A percentile compares a stretch with the other conserved stretches of the same genome.
phyloP scores from a whole-genome alignment of 37 sponge, comb jelly and placozoan genomes.

The Chondrosia reniformis region DNA sequence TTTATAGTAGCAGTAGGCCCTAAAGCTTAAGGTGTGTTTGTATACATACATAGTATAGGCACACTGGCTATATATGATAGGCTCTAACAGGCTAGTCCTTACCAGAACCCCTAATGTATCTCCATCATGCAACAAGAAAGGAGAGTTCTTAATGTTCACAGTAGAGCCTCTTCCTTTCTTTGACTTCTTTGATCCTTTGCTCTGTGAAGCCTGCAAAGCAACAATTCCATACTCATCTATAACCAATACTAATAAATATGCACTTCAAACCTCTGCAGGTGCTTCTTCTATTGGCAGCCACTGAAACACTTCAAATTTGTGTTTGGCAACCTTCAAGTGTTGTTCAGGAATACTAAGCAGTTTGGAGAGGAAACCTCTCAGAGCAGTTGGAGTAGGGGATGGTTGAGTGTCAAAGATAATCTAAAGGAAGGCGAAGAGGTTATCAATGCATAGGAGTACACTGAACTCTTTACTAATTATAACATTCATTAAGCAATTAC shows the following conservation, averaged over 20 bases:
- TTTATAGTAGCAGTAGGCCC: too few species aligned
- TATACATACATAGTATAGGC: too few species aligned
- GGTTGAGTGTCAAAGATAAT: conserved; percentile 42
- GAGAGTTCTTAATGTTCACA: conserved; percentile 61
- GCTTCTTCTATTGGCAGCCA: conserved; percentile 49
- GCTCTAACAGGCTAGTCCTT: too few species aligned
- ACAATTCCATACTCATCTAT: too few species aligned
- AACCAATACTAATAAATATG: too few species aligned
- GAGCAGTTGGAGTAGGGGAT: conserved; percentile 30
- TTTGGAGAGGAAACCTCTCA: conserved; percentile 13
- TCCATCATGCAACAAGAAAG: conserved; percentile 64
- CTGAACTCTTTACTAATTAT: too few species aligned
- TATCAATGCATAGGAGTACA: too few species aligned
- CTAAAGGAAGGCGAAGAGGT: conserved; percentile 1
- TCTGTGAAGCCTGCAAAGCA: too few species aligned
- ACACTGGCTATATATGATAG: too few species aligned
- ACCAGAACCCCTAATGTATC: conserved; percentile 77
- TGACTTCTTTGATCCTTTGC: too few species aligned
- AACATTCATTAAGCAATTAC: too few species aligned
- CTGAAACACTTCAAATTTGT: conserved; percentile 50
- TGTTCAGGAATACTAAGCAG: conserved; percentile 31
- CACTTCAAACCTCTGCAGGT: background rate
- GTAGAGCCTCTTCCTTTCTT: background rate
- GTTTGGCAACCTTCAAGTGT: conserved; percentile 42
- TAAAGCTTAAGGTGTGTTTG: too few species aligned